Percentiles rank a stretch among this genome's conserved stretches.
Conservation (phyloP, 2,113 vertebrate species). For the Hemibagrus wyckioides region DNA sequence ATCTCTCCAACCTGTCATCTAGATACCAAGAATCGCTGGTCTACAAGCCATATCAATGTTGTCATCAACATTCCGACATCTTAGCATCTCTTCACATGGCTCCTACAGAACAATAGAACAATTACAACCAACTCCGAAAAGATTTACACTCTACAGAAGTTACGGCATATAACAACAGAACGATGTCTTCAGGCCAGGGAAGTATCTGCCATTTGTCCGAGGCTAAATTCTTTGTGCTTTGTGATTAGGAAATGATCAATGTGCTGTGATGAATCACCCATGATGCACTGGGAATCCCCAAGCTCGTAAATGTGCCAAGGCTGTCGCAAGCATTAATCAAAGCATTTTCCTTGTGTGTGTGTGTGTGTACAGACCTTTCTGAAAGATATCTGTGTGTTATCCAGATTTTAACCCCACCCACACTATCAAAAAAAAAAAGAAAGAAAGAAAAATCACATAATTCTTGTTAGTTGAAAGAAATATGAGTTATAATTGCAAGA, state of each 20-base stretch:
- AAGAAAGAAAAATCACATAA: background rate
- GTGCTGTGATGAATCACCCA: constrained; percentile 59
- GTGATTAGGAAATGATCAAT: constrained; percentile 69
- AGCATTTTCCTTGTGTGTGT: constrained; percentile 13
- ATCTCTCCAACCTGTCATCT: background rate
- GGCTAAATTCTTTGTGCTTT: constrained; percentile 20
- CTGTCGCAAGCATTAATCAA: constrained; percentile 57
- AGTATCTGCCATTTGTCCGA: constrained; percentile 20
- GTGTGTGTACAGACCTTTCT: background rate
- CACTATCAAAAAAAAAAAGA: background rate
- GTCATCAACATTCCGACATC: background rate
- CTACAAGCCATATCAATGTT: background rate
- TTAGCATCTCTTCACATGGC: background rate
- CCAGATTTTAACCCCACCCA: background rate
- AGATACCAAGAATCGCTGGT: background rate
- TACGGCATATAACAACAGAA: background rate
- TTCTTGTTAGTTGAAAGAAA: background rate
- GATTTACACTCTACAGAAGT: background rate
- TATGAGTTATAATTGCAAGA: background rate
- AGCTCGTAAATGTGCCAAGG: constrained; percentile 58
- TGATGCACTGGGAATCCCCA: constrained; percentile 54
- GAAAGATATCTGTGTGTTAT: background rate
- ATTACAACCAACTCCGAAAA: background rate
- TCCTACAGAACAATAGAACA: background rate
- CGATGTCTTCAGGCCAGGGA: background rate